Conservation (phyloP, 2,113 vertebrate species). For the pig (Sus scrofa) region DNA sequence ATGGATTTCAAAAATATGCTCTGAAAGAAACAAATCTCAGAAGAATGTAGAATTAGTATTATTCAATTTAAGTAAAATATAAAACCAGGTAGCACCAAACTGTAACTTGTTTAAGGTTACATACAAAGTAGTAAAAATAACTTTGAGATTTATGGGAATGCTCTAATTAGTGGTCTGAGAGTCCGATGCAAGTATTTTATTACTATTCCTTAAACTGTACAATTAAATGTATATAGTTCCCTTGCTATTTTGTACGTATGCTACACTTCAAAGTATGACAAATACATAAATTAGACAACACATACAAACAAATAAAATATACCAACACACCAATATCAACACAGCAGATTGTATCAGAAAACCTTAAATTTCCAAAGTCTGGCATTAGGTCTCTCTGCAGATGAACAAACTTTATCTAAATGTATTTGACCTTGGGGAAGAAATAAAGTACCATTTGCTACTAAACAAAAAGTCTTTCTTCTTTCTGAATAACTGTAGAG, state of each 20-base stretch:
- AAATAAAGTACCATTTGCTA: slow-evolving; percentile 76
- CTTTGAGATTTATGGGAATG: not conserved
- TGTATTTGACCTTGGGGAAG: slow-evolving; percentile 83
- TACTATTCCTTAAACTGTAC: not conserved
- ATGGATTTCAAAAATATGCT: slow-evolving; percentile 5
- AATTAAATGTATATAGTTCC: not conserved
- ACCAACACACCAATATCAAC: not conserved
- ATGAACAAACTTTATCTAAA: slow-evolving; percentile 71
- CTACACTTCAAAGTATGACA: slow-evolving; percentile 19
- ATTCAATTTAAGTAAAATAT: not conserved
- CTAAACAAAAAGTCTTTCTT: slow-evolving; percentile 77
- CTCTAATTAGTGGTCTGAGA: slow-evolving; percentile 34
- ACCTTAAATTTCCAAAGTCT: slow-evolving; percentile 76
- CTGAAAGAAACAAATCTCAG: slow-evolving; percentile 8
- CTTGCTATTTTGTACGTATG: not conserved
- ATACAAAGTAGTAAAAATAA: slow-evolving; percentile 1
- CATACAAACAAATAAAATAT: not conserved
- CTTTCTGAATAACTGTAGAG: slow-evolving; percentile 77
- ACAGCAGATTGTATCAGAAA: slow-evolving; percentile 71
- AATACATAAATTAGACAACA: not conserved
- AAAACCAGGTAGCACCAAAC: not conserved
- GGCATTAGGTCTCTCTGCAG: slow-evolving; percentile 55
- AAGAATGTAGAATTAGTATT: not conserved
- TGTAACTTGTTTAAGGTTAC: slow-evolving; percentile 27
- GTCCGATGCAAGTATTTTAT: slow-evolving; percentile 49